Conservation (phyloP, 2,113 vertebrate genomes). For the Nothocercus nigrocapillus region DNA sequence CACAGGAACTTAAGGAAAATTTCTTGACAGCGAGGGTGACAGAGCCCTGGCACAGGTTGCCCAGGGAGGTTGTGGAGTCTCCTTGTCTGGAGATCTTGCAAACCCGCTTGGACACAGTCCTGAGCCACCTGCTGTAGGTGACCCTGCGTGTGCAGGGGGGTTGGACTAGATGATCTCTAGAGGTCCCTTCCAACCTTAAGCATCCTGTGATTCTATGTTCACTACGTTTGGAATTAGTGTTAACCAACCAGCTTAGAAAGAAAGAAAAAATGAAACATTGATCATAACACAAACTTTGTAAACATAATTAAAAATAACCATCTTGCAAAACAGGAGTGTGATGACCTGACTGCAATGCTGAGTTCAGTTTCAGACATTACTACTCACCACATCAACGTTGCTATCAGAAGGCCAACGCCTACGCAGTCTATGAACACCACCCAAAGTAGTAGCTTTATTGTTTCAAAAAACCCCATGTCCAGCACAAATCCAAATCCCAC, state of each 20-base stretch:
- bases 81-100: no score
- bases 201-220: no score
- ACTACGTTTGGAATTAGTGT: neutral
- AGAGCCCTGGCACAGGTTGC: no score
- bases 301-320: neutral
- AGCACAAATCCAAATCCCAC: slow-evolving; percentile 95
- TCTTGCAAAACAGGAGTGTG: neutral
- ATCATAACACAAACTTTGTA: neutral
- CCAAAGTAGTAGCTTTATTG: slow-evolving; percentile 94
- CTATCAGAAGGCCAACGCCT: slow-evolving; percentile 93
- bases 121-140: no score
- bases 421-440: slow-evolving; percentile 97
- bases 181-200: no score
- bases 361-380: neutral
- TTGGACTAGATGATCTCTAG: no score
- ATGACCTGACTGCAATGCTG: neutral
- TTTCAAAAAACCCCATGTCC: slow-evolving; percentile 92
- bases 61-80: no score
- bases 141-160: no score
- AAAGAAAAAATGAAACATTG: neutral
- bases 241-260: neutral
- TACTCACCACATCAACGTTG: slow-evolving; percentile 97
- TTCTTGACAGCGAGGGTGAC: no score
- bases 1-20: no score
- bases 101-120: no score